These are phyloP conservation scores for Trachops cirrhosus DNA, from an alignment of 2,797 vertebrate genomes.

Conservation along the genomic window DNA sequence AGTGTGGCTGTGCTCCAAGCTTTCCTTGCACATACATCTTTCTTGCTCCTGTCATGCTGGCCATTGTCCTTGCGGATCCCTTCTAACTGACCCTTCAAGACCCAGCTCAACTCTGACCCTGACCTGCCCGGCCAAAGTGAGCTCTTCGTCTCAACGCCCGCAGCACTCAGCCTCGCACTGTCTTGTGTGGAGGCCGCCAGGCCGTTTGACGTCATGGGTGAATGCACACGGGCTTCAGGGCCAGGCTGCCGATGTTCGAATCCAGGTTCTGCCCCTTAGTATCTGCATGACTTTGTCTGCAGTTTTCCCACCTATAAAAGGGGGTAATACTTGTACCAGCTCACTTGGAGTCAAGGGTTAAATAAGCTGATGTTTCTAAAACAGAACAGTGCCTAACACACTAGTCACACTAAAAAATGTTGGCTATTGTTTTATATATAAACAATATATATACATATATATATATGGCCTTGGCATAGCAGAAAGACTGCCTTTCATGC, in stretches of 20 bases:
- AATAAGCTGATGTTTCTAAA: neutral
- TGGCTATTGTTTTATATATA: too few species aligned
- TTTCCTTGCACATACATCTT: neutral
- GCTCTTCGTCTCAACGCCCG: neutral
- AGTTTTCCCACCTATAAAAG: neutral
- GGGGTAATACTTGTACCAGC: too few species aligned
- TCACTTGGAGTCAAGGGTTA: neutral
- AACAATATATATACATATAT: too few species aligned
- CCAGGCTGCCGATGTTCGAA: neutral
- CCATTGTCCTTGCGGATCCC: neutral
- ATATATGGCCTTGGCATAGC: neutral
- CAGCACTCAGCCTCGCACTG: neutral
- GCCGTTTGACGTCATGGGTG: neutral
- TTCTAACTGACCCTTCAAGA: neutral
- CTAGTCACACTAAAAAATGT: neutral
- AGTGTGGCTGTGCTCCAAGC: neutral
- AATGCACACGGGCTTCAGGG: neutral
- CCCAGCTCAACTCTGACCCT: neutral
- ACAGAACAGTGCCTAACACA: neutral
- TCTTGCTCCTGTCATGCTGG: neutral
- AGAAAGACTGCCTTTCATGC: neutral
- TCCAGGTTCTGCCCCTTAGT: neutral
- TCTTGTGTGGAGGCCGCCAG: neutral
- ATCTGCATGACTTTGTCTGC: neutral
- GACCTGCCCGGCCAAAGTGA: neutral